phyloP scores from a whole-genome alignment of 2,888 invertebrate species.

The Pseudococcus viburni region DNA sequence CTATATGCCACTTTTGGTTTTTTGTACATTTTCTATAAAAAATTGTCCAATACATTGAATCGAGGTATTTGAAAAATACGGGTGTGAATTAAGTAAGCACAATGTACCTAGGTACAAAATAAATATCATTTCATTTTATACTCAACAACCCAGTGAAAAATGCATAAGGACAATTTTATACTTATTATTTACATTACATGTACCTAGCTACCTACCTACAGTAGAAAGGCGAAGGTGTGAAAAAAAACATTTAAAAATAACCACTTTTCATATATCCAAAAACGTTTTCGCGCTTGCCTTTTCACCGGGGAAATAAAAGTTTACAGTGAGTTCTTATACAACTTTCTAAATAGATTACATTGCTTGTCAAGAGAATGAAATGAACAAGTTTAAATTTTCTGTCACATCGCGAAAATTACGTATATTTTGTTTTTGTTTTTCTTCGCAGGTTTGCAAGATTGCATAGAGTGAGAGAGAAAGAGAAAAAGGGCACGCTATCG shows the following conservation, averaged over 20 bases:
- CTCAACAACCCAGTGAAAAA: too few relatives aligned
- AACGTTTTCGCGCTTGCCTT: not conserved
- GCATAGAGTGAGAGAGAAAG: too few relatives aligned
- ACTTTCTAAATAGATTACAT: slow-evolving; percentile 35
- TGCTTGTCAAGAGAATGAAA: slow-evolving; percentile 1
- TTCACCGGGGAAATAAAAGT: slow-evolving; percentile 3
- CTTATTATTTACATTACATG: too few relatives aligned
- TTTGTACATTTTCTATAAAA: too few relatives aligned
- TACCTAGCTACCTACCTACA: not conserved
- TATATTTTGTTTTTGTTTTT: not conserved
- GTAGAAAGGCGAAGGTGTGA: not conserved
- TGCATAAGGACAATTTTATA: too few relatives aligned
- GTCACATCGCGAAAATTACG: not conserved
- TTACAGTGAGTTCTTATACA: not conserved
- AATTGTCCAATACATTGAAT: too few relatives aligned
- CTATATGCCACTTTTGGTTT: too few relatives aligned
- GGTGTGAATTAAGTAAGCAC: too few relatives aligned
- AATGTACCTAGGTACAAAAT: too few relatives aligned
- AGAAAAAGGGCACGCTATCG: not conserved
- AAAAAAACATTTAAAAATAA: slow-evolving; percentile 2
- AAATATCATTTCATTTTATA: too few relatives aligned
- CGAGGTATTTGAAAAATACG: too few relatives aligned
- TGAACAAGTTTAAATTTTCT: slow-evolving; percentile 35
- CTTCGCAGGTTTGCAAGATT: not conserved
- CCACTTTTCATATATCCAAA: not conserved